Base-by-base conservation (phyloP, 2,888 invertebrate species). In the Archips crataeganus region DNA sequence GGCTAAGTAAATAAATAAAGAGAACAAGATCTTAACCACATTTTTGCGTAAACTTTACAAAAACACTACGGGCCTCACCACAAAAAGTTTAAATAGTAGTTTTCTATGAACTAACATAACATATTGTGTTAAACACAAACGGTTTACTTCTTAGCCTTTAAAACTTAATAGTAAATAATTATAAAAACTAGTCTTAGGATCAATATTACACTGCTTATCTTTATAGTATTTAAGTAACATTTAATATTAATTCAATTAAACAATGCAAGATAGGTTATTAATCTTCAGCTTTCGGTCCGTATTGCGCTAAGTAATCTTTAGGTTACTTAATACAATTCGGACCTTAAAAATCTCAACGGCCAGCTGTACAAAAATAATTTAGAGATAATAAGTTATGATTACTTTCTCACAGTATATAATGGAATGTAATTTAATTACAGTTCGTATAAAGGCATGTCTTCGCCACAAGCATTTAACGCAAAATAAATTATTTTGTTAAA, bases 171-270 rank as follows among this genome's bases (percentile, higher is more conserved):
- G 34, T 15, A 65, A 65, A 65, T 51, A 65, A 65, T 51, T 51
- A 51, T 65, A 36, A 47, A 49, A 34, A 84, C 87, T 87, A 88
- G 87, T 87, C 88, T 85, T 87, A 86, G 84, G 80, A 76, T 67
- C 82, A 80, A 75, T 70, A 75, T 75, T 75, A 77, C 75, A 69
- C 75, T 65, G 51, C 36, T 65, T 65, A 49, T 49, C 45, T 11
- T n/a, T 51, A 34, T 64, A 65, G 51, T 65, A 76, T 70, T 39
- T 65, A 71, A 47, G 77, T 80, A 80, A 76, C 69, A 77, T 78
- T 75, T 78, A 81, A 81, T 79, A 79, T 79, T 54, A 79, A 77
- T 71, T 70, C 65, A 77, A 77, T 65, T 78, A 77, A 75, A 75
- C 64, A 64, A 64, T 64, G 64, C 64, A 64, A 64, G 32, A n/a